Evolutionary conservation across 2,113 vertebrate species (phyloP).

Genomic region (Nansenia antarctica): DNA sequence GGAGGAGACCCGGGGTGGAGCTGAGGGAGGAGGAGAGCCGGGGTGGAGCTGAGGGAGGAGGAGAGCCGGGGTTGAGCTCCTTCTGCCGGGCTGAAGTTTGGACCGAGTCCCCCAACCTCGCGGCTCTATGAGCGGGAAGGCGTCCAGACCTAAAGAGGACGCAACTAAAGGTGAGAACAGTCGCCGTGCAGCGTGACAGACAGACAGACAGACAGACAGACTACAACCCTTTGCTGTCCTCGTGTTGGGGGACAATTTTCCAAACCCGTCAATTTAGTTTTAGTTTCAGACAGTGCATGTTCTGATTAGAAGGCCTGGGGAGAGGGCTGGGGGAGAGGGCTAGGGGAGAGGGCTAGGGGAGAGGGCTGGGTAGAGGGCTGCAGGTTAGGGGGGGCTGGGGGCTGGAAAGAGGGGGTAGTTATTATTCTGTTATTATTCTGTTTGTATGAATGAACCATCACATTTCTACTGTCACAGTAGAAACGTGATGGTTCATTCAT

Average conservation of each 20-base stretch:
- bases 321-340: too few species aligned
- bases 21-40: background rate
- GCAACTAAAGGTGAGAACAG: constrained; percentile 64
- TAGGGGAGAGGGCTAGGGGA: too few species aligned
- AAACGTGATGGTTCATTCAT: background rate
- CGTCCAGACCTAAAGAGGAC: constrained; percentile 56
- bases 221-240: too few species aligned
- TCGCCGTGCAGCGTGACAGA: background rate
- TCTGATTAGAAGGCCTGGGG: too few species aligned
- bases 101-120: background rate
- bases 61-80: background rate
- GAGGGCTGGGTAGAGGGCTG: constrained; percentile 60
- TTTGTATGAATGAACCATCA: too few species aligned
- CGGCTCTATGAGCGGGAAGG: constrained; percentile 16
- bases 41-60: background rate
- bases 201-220: too few species aligned
- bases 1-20: too few species aligned
- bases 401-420: too few species aligned
- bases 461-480: background rate
- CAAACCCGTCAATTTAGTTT: too few species aligned
- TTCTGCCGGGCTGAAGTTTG: background rate
- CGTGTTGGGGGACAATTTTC: too few species aligned
- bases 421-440: too few species aligned
- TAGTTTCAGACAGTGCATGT: too few species aligned
- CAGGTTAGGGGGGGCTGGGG: background rate